Conservation (phyloP, 2,888 invertebrate genomes). For the Biston betularia region DNA sequence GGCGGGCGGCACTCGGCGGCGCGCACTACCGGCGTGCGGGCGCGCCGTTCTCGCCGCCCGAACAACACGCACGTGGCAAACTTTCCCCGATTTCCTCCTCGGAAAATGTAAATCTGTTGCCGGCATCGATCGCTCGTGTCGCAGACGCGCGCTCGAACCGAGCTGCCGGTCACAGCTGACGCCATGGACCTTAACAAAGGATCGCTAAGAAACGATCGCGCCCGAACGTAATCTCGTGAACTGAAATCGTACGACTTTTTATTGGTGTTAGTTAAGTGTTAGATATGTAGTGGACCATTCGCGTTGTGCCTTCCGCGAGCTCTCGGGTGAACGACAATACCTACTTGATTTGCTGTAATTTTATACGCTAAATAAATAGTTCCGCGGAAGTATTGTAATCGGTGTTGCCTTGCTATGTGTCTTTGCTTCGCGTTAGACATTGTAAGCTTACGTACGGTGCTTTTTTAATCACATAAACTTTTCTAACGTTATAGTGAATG, state of each 20-base stretch:
- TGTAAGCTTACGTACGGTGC: slow-evolving; percentile 77
- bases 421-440: slow-evolving; percentile 82
- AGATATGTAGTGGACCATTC: slow-evolving; percentile 77
- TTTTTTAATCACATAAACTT: slow-evolving; percentile 63
- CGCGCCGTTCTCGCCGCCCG: slow-evolving; percentile 79
- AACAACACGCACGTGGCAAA: slow-evolving; percentile 78
- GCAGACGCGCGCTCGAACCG: slow-evolving; percentile 72
- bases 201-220: slow-evolving; percentile 56
- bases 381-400: slow-evolving; percentile 72
- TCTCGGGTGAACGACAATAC: slow-evolving; percentile 62
- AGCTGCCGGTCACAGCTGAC: slow-evolving; percentile 81
- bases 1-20: slow-evolving; percentile 84
- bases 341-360: slow-evolving; percentile 64
- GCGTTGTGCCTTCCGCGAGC: slow-evolving; percentile 80
- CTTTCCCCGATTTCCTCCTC: slow-evolving; percentile 83
- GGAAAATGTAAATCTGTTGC: slow-evolving; percentile 85
- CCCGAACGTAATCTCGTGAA: slow-evolving; percentile 57
- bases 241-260: slow-evolving; percentile 55
- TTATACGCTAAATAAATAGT: slow-evolving; percentile 70
- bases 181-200: slow-evolving; percentile 79
- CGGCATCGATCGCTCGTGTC: slow-evolving; percentile 80
- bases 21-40: slow-evolving; percentile 83
- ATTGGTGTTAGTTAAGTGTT: slow-evolving; percentile 75
- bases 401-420: slow-evolving; percentile 86
- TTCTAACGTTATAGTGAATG: slow-evolving; percentile 38